These are phyloP conservation scores for Trichomycterus rosablanca DNA, from an alignment of 2,113 vertebrate species.

Conservation along the genomic window DNA sequence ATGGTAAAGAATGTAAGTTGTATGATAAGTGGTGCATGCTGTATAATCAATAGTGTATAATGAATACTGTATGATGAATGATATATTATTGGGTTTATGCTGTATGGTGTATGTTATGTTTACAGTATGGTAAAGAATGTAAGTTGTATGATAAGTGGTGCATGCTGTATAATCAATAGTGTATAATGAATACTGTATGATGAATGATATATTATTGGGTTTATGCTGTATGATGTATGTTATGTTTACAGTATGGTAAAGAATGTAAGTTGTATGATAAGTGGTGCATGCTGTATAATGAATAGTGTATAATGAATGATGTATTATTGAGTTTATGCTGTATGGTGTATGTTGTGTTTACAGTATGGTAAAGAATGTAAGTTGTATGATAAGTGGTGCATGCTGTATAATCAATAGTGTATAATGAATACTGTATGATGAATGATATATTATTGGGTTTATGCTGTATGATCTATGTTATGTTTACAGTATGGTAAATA, in stretches of 20 bases:
- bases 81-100: background rate
- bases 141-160: background rate
- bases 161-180: no score
- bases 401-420: no score
- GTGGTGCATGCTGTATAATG: background rate
- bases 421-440: no score
- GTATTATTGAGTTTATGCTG: background rate
- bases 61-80: background rate
- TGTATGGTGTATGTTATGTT: background rate
- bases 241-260: background rate
- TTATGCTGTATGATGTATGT: background rate
- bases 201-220: background rate
- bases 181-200: background rate
- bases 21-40: background rate
- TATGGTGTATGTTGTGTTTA: background rate
- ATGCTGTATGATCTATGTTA: background rate
- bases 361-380: no score
- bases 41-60: background rate
- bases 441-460: no score
- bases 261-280: background rate
- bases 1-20: no score
- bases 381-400: no score
- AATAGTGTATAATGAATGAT: background rate
- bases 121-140: background rate
- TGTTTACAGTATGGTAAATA: background rate